phyloP scores from a whole-genome alignment of 2,113 vertebrate genomes.

The Pseudorhombus dupliciocellatus region DNA sequence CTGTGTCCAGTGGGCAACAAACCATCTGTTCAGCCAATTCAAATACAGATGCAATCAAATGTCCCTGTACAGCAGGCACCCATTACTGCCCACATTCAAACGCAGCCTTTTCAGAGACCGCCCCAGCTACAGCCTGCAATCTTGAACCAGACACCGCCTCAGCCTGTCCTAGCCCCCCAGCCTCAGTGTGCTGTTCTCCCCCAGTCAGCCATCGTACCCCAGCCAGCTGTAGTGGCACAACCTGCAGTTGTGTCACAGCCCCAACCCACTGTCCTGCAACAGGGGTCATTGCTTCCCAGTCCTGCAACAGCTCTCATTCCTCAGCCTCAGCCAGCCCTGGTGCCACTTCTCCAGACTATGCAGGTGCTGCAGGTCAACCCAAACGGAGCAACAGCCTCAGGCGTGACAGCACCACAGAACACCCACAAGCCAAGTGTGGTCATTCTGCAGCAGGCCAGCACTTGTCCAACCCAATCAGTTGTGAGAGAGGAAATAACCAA shows the following conservation, averaged over 20 bases:
- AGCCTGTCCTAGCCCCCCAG: slow-evolving; percentile 63
- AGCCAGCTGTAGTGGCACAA: slow-evolving; percentile 62
- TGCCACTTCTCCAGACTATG: slow-evolving; percentile 91
- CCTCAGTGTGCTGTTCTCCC: slow-evolving; percentile 71
- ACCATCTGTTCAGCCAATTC: slow-evolving; percentile 82
- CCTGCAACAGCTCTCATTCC: slow-evolving; percentile 61
- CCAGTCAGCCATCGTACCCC: slow-evolving; percentile 65
- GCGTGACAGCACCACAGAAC: slow-evolving; percentile 81
- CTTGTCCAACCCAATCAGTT: slow-evolving; percentile 83
- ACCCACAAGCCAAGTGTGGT: slow-evolving; percentile 91
- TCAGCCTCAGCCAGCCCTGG: slow-evolving; percentile 64
- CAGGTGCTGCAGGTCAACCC: slow-evolving; percentile 93
- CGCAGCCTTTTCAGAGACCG: slow-evolving; percentile 64
- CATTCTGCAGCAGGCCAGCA: slow-evolving; percentile 91
- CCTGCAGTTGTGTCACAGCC: slow-evolving; percentile 70
- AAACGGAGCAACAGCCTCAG: slow-evolving; percentile 79
- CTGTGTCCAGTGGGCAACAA: slow-evolving; percentile 78
- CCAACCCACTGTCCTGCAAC: slow-evolving; percentile 83
- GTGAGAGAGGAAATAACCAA: slow-evolving; percentile 88
- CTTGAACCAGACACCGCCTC: slow-evolving; percentile 55
- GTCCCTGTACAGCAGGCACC: slow-evolving; percentile 72
- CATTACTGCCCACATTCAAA: slow-evolving; percentile 65
- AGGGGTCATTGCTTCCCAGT: slow-evolving; percentile 62
- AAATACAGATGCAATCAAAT: slow-evolving; percentile 82
- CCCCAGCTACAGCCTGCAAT: slow-evolving; percentile 68